Evolutionary conservation across 2,113 vertebrate species (phyloP).

Genomic region (Clarias batrachus): DNA sequence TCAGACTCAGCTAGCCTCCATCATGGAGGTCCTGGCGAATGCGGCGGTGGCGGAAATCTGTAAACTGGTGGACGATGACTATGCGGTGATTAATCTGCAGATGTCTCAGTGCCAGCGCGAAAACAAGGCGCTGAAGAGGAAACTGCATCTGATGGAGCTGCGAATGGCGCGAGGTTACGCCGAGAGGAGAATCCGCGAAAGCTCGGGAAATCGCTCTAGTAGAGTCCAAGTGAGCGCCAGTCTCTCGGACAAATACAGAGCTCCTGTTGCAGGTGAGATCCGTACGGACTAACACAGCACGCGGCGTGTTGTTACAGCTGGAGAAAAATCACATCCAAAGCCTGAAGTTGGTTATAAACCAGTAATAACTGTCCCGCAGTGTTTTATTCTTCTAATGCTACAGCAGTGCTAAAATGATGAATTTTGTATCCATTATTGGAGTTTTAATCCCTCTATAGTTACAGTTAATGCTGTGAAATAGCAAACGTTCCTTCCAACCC

Average conservation of each 20-base stretch:
- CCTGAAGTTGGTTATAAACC: background rate
- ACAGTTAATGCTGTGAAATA: background rate
- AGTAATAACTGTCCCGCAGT: background rate
- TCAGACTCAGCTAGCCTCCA: conserved; percentile 75
- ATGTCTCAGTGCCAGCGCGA: conserved; percentile 72
- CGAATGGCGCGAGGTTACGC: conserved; percentile 69
- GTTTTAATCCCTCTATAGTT: background rate
- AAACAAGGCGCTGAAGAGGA: conserved; percentile 71
- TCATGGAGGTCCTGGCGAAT: conserved; percentile 77
- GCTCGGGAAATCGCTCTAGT: conserved; percentile 52
- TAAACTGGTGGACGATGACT: conserved; percentile 74
- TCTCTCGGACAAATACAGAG: conserved; percentile 54
- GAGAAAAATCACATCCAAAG: background rate
- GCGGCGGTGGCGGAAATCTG: conserved; percentile 75
- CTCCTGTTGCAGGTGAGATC: conserved; percentile 11
- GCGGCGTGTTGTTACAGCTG: background rate
- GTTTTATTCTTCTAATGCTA: background rate
- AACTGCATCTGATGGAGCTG: conserved; percentile 69
- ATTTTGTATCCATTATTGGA: background rate
- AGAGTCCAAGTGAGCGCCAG: conserved; percentile 51
- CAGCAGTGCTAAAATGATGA: background rate
- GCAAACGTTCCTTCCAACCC: background rate
- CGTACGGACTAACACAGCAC: background rate
- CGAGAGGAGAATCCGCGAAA: conserved; percentile 67
- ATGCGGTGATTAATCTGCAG: conserved; percentile 69